Base-by-base conservation (phyloP, 2,113 vertebrate species). In the Morone saxatilis region DNA sequence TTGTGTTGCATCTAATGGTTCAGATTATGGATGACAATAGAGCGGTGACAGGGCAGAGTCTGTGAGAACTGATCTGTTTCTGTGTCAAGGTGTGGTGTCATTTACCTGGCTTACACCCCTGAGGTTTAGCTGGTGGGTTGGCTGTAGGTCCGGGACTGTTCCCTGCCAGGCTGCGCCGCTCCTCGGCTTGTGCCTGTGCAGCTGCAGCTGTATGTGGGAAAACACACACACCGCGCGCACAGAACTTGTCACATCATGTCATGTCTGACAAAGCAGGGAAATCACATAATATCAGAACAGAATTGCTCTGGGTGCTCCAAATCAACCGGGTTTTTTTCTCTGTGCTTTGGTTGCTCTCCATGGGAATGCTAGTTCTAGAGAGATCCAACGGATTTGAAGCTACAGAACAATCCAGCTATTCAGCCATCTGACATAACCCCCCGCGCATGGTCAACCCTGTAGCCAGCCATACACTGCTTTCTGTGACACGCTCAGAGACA, bases 131-230 rank as follows among this genome's bases (percentile, higher is more conserved):
- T 77, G 93, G 7, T 80, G 95, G 71, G 87, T 77, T 90, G 89
- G 70, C 72, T 65, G 92, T 56, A 62, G 93, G 82, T 83, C 93
- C 67, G 53, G 95, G 92, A 88, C 93, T 96, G 89, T 91, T 73
- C 6, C 93, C 94, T 67, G 94, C 80, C 85, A 96, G 95, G 90
- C 90, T 97, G 81, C 96, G 96, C 86, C 97, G 96, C 94, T 99
- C 98, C 80, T 98, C 96, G 14, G 96, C 97, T 87, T 97, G 94
- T 19, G 96, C 97, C 77, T 98, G 96, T 63, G 97, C 97, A 68
- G 96, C 96, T 93, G 97, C 97, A 95, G 96, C 98, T 99, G 89
- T 11, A 74, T 17, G 20, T 13, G 70, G 1, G 68, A 79, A 74
- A 59, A 78, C 16, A 82, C 51, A 83, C 20, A 61, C 1, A 20